These are phyloP conservation scores for Temnothorax longispinosus DNA, from an alignment of 1,140 invertebrate genomes.

Conservation along the genomic window DNA sequence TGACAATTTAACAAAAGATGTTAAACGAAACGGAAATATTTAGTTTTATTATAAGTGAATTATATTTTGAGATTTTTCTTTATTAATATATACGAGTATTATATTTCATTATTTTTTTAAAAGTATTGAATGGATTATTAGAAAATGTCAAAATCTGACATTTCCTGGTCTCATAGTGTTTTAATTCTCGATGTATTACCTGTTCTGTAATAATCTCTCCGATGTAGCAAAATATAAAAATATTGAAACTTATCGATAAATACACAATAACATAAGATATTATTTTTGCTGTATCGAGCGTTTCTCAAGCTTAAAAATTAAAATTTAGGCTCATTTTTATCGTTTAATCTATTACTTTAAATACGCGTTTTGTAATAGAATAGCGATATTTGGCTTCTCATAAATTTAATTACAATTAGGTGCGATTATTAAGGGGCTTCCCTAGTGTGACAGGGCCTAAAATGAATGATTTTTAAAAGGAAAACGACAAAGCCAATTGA, in stretches of 20 bases:
- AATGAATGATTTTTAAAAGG: too few relatives aligned
- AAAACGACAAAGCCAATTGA: too few relatives aligned
- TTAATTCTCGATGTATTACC: constrained; percentile 57
- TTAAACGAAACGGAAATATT: neutral
- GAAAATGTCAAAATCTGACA: neutral
- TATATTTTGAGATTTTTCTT: neutral
- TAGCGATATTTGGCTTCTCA: neutral
- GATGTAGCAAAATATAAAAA: constrained; percentile 76
- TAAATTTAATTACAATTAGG: neutral
- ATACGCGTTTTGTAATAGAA: neutral
- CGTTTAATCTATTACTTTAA: neutral
- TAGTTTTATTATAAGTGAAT: neutral
- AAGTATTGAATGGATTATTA: neutral
- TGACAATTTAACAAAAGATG: neutral
- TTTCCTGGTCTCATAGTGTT: neutral
- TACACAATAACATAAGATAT: constrained; percentile 66
- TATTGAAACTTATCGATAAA: constrained; percentile 68
- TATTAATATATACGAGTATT: neutral
- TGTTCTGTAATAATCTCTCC: constrained; percentile 70
- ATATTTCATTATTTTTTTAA: neutral
- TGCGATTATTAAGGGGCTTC: too few relatives aligned
- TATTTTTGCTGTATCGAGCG: constrained; percentile 30
- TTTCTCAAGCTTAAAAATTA: constrained; percentile 69
- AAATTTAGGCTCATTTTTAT: neutral
- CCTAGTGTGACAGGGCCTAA: too few relatives aligned